Evolutionary conservation across 2,113 vertebrate species (phyloP).

Genomic region (Prochilodus magdalenae): DNA sequence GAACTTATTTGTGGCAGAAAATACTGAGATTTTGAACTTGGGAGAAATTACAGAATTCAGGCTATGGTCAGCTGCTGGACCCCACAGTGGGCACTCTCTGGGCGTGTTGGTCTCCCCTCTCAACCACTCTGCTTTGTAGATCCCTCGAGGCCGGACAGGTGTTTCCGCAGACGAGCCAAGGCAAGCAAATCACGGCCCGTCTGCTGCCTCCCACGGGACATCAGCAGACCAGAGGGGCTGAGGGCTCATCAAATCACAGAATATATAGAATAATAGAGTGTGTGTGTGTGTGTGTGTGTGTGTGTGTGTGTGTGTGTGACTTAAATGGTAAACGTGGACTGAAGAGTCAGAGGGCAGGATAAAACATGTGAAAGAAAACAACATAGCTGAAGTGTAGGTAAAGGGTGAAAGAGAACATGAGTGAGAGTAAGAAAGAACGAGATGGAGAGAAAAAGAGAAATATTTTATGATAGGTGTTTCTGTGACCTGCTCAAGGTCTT

Average conservation of each 20-base stretch:
- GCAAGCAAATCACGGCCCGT: constrained; percentile 99
- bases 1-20: not conserved
- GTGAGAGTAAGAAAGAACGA: too few species aligned
- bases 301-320: constrained; percentile 35
- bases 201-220: constrained; percentile 94
- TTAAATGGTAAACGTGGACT: not conserved
- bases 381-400: constrained; percentile 73
- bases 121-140: constrained; percentile 62
- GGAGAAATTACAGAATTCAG: not conserved
- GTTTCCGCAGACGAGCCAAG: constrained; percentile 98
- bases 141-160: constrained; percentile 98
- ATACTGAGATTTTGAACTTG: not conserved
- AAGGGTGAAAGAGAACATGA: constrained; percentile 36
- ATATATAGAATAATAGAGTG: not conserved
- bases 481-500: constrained; percentile 3
- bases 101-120: constrained; percentile 53
- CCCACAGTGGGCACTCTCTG: constrained; percentile 28
- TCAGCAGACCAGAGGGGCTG: constrained; percentile 54
- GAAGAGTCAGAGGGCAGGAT: constrained; percentile 19
- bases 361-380: constrained; percentile 38
- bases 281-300: not conserved
- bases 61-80: constrained; percentile 33
- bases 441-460: too few species aligned
- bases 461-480: constrained; percentile 72
- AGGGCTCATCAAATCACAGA: constrained; percentile 29